phyloP scores from a whole-genome alignment of 2,113 vertebrate genomes.

The Chelonoidis abingdonii region DNA sequence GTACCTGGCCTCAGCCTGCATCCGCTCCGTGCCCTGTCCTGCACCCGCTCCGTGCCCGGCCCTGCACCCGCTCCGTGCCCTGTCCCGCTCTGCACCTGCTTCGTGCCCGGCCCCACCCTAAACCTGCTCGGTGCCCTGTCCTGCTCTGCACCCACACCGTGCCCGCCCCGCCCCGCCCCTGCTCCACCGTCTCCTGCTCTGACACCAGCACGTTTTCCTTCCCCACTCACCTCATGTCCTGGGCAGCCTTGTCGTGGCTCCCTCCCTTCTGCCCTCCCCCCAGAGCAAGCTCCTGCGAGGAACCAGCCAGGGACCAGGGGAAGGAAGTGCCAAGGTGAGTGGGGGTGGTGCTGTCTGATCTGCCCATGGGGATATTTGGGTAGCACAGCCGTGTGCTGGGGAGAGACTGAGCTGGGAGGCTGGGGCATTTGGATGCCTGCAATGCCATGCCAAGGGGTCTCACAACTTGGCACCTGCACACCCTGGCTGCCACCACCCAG shows the following conservation, averaged over 20 bases:
- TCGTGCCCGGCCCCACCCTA: too few relatives aligned
- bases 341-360: neutral
- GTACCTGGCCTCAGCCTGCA: too few relatives aligned
- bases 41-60: too few relatives aligned
- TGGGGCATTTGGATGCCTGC: too few relatives aligned
- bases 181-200: neutral
- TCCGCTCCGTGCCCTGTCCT: too few relatives aligned
- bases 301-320: neutral
- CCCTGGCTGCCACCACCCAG: too few relatives aligned
- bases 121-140: neutral
- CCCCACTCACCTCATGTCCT: neutral
- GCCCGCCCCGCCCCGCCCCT: too few relatives aligned
- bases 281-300: neutral
- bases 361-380: neutral
- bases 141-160: too few relatives aligned
- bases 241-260: neutral
- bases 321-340: neutral
- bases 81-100: rapidly evolving
- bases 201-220: neutral
- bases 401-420: neutral
- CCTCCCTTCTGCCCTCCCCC: neutral
- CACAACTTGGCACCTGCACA: neutral
- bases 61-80: too few relatives aligned
- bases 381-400: neutral
- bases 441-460: neutral